Evolutionary conservation across 2,888 invertebrate species (phyloP).

Genomic region (Platycheirus albimanus): DNA sequence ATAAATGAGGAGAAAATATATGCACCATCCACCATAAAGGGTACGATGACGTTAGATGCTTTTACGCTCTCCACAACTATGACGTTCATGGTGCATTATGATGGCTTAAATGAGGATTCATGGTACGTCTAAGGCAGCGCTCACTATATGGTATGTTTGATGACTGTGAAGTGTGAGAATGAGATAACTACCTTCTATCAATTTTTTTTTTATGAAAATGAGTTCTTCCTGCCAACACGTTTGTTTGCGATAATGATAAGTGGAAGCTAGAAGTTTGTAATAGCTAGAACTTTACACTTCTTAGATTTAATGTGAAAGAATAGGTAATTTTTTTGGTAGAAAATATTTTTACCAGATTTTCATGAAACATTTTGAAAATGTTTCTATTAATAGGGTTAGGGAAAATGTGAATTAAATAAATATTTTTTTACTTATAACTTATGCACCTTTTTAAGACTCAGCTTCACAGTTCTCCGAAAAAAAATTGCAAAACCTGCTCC

Average conservation of each 20-base stretch:
- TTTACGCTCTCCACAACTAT: conserved; percentile 42
- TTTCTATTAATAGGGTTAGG: too few species aligned
- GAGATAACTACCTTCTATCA: conserved; percentile 35
- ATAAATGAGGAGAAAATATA: conserved; percentile 30
- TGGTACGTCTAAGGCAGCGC: conserved; percentile 18
- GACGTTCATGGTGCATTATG: conserved; percentile 53
- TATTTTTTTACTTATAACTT: too few species aligned
- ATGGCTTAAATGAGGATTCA: conserved; percentile 52
- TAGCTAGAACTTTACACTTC: too few species aligned
- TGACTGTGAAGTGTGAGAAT: conserved; percentile 28
- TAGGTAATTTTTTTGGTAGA: too few species aligned
- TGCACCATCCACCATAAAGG: conserved; percentile 18
- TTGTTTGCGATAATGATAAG: conserved; percentile 36
- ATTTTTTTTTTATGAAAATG: conserved; percentile 9
- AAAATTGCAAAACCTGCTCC: too few species aligned
- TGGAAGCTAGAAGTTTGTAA: conserved; percentile 8
- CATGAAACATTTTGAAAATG: too few species aligned
- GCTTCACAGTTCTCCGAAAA: too few species aligned
- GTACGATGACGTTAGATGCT: conserved; percentile 21
- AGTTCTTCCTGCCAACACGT: neutral
- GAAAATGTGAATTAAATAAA: too few species aligned
- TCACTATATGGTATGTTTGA: conserved; percentile 21
- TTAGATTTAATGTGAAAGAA: too few species aligned
- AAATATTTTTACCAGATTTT: too few species aligned
- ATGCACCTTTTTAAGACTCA: too few species aligned